phyloP scores from a whole-genome alignment of 2,797 vertebrate genomes.

The Anas acuta region DNA sequence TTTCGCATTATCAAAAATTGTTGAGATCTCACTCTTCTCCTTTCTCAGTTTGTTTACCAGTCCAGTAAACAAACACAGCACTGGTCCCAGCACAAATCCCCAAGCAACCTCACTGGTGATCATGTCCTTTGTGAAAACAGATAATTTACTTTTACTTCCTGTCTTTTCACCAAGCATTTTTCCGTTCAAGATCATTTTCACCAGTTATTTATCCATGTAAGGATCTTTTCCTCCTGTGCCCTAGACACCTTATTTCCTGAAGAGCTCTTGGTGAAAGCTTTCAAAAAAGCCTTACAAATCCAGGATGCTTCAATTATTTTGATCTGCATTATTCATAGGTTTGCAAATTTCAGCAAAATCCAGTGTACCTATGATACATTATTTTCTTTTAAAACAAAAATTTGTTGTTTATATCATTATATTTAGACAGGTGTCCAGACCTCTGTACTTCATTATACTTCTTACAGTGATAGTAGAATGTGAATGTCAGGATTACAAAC shows the following conservation, averaged over 20 bases:
- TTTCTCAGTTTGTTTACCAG: not conserved
- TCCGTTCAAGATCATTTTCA: not conserved
- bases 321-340: not conserved
- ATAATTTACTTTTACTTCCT: not conserved
- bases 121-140: not conserved
- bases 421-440: not conserved
- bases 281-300: not conserved
- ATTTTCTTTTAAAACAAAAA: not conserved
- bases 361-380: not conserved
- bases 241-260: not conserved
- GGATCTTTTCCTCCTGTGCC: not conserved
- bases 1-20: not conserved
- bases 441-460: not conserved
- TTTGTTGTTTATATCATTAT: fast-evolving
- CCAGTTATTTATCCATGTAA: not conserved
- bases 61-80: no score
- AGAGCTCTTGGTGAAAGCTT: not conserved
- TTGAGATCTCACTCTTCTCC: not conserved
- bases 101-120: fast-evolving
- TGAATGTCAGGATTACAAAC: not conserved
- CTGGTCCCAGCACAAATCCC: not conserved
- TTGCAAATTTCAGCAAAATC: not conserved
- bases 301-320: not conserved
- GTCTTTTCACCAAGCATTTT: not conserved
- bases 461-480: not conserved